These are phyloP conservation scores for Molossus molossus DNA, from an alignment of 2,797 vertebrate species.

Conservation along the genomic window DNA sequence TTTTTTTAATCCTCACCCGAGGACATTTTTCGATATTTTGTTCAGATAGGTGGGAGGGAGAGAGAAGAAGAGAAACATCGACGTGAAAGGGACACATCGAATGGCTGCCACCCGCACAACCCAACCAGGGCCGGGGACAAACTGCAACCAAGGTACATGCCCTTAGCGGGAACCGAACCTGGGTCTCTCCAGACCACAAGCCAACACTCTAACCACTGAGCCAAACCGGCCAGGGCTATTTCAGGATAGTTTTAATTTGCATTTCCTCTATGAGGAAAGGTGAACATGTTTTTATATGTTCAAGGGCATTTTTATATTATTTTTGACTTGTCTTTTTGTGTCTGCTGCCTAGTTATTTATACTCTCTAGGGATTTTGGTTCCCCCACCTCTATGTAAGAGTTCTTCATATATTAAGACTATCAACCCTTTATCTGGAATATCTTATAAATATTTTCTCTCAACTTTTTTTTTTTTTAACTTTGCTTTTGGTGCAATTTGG, in stretches of 20 bases:
- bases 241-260: not conserved
- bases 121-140: too few species aligned
- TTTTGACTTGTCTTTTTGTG: not conserved
- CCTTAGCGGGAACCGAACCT: too few species aligned
- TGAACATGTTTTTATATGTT: not conserved
- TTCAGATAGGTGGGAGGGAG: too few species aligned
- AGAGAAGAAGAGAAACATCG: too few species aligned
- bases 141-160: too few species aligned
- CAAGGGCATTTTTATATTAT: not conserved
- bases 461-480: not conserved
- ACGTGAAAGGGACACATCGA: too few species aligned
- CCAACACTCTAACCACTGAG: too few species aligned
- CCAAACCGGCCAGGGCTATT: not conserved
- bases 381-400: not conserved
- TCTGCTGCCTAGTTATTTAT: not conserved
- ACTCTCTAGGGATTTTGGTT: not conserved
- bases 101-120: too few species aligned
- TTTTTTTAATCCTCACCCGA: too few species aligned
- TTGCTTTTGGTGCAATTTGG: not conserved
- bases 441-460: not conserved
- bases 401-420: not conserved
- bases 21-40: too few species aligned
- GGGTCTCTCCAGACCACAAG: too few species aligned
- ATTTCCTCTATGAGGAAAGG: not conserved
- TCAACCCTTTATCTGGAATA: not conserved